Evolutionary conservation across 2,113 vertebrate genomes (phyloP), one percentile per base, ranked within the genome.

Genomic region (Acrocephalus kingi): DNA sequence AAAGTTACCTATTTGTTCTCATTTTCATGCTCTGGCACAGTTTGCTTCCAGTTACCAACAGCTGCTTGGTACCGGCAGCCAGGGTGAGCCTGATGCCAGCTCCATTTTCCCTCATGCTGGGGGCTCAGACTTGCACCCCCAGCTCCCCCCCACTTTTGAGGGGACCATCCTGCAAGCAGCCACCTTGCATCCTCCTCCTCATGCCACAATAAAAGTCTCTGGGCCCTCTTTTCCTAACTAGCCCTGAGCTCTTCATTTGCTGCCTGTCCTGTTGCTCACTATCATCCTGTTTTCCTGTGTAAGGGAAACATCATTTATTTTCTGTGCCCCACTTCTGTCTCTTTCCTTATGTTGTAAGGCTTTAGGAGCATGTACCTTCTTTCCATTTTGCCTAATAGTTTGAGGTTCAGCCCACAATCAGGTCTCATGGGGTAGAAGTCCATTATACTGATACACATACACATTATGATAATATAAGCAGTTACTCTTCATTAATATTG

Each of bases 401-500:
- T 39, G 58, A 95, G 25, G 21, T 9, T 84, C 31, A 69, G 23
- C 51, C 28, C 27, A 51, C 51, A 48, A 13, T 62, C 37, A 27
- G 46, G 21, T 62, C 90, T 93, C 21, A 6, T 10, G 35, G 59
- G 28, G 21, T 16, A 62, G 30, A 84, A 90, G 13, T 62, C 55
- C 51, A n/a, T 84, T 92, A 66, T 46, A 71, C 10, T 67, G 19
- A 22, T 27, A 71, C 9, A 7, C 2, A 3, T 54, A 48, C 2
- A 27, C 7, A 27, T 75, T 45, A 82, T 56, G 13, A 49, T 72
- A 91, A 78, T 56, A 75, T 39, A 90, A 84, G 33, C 14, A n/a
- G 43, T 69, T 78, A 73, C 45, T 93, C 78, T 93, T 90, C 74
- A 87, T 63, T 86, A 88, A 64, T 79, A 84, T 54, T 71, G 71